phyloP scores from a whole-genome alignment of 2,888 invertebrate species.

The Caprella mutica region DNA sequence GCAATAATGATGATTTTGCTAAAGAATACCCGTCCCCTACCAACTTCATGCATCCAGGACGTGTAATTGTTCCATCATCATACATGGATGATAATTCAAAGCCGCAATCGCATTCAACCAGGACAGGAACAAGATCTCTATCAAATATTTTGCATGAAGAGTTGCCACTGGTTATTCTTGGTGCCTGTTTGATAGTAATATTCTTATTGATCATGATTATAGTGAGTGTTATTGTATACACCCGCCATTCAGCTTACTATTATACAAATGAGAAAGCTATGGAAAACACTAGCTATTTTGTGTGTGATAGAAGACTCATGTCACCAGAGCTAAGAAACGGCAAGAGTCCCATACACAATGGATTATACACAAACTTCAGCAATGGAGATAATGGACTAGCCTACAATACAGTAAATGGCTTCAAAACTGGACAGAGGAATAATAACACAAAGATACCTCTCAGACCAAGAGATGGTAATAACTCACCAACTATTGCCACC shows the following conservation, averaged over 20 bases:
- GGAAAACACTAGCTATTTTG: conserved; percentile 40
- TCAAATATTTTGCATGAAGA: conserved; percentile 4
- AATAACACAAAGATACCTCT: conserved; percentile 10
- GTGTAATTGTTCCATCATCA: conserved; percentile 3
- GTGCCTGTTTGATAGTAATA: conserved; percentile 44
- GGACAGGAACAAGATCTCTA: conserved; percentile 4
- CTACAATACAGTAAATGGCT: neutral
- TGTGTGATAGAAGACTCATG: neutral
- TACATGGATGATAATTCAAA: neutral
- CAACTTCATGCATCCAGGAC: neutral
- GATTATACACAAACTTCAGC: neutral
- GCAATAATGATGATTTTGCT: conserved; percentile 7
- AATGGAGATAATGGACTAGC: neutral
- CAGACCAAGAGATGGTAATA: conserved; percentile 6
- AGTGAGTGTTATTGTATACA: conserved; percentile 51
- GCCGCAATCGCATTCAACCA: neutral
- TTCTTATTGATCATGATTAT: conserved; percentile 45
- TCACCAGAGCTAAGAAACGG: conserved; percentile 1
- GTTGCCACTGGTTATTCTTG: conserved; percentile 41
- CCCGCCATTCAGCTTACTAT: conserved; percentile 59
- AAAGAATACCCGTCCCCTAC: conserved; percentile 6
- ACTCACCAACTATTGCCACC: conserved; percentile 26
- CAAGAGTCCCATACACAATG: neutral
- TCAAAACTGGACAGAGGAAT: conserved; percentile 12
- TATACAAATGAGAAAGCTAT: conserved; percentile 60